Percentiles rank a stretch among this genome's conserved stretches.
Evolutionary conservation across 1,140 invertebrate species (phyloP).

Genomic region (Drosophila kikkawai): DNA sequence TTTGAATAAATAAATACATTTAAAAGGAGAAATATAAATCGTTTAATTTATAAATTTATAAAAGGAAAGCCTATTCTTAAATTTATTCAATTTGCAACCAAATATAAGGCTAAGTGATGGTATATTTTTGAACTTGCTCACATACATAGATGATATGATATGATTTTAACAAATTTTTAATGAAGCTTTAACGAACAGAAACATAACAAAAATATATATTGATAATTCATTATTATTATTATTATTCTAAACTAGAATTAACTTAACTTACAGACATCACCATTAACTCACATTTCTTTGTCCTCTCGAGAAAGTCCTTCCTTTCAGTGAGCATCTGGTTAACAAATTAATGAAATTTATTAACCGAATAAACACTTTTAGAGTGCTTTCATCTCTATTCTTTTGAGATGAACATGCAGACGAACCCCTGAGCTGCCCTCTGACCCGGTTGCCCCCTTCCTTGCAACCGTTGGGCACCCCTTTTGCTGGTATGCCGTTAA

Average conservation of each 20-base stretch:
- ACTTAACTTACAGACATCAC: neutral
- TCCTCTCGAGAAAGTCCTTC: neutral
- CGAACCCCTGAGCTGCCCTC: neutral
- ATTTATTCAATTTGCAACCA: neutral
- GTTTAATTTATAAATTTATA: neutral
- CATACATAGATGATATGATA: too few species aligned
- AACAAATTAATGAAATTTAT: slow-evolving; percentile 29
- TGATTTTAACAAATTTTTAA: neutral
- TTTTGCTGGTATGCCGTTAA: slow-evolving; percentile 61
- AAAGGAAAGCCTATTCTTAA: neutral
- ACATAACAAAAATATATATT: too few species aligned
- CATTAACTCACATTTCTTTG: neutral
- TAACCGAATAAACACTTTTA: slow-evolving; percentile 26
- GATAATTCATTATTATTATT: neutral
- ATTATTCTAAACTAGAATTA: too few species aligned
- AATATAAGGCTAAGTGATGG: neutral
- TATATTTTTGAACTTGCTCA: neutral
- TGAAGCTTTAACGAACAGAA: too few species aligned
- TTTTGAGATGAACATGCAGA: slow-evolving; percentile 5
- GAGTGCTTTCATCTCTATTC: slow-evolving; percentile 5
- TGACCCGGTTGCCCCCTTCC: neutral
- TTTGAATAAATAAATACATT: too few species aligned
- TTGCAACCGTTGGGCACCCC: neutral
- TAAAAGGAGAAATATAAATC: neutral
- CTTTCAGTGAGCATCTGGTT: neutral